phyloP scores from a whole-genome alignment of 2,888 invertebrate species.

The Athripsodes cinereus region DNA sequence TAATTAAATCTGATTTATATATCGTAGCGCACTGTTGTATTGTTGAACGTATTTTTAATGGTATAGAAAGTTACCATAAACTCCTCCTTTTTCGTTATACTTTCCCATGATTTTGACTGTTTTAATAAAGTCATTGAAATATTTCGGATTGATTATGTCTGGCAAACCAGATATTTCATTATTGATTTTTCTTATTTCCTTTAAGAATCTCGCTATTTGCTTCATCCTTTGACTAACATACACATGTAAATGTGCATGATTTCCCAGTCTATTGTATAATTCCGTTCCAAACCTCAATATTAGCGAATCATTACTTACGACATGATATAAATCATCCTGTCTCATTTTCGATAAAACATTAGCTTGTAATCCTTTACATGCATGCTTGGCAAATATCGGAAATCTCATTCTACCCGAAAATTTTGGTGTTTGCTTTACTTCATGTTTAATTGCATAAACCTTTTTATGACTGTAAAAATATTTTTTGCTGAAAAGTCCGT shows the following conservation, averaged over 20 bases:
- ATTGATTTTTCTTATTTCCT: conserved; percentile 4
- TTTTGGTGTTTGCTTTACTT: not conserved
- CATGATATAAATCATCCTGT: conserved; percentile 5
- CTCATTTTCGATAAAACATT: conserved; percentile 5
- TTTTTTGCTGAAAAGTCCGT: not conserved
- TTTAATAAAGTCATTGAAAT: conserved; percentile 8
- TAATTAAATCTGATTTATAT: conserved; percentile 1
- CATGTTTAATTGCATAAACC: not conserved
- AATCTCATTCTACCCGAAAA: conserved; percentile 2
- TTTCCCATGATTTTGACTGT: conserved; percentile 7
- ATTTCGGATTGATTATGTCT: conserved; percentile 9
- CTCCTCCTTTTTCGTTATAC: conserved; percentile 4
- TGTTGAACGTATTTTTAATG: conserved; percentile 6
- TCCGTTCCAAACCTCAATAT: conserved; percentile 5
- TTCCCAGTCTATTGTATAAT: conserved; percentile 5
- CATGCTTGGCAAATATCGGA: not conserved
- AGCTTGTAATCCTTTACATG: conserved; percentile 5
- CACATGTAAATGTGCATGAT: conserved; percentile 9
- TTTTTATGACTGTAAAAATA: not conserved
- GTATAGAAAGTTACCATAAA: conserved; percentile 9
- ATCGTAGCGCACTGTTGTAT: conserved; percentile 7
- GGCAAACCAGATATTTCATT: conserved; percentile 7
- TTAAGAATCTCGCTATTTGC: conserved; percentile 6
- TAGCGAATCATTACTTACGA: not conserved
- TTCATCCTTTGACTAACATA: conserved; percentile 8